Base-by-base conservation (phyloP, 2,113 vertebrate species). In the Suricata suricatta region DNA sequence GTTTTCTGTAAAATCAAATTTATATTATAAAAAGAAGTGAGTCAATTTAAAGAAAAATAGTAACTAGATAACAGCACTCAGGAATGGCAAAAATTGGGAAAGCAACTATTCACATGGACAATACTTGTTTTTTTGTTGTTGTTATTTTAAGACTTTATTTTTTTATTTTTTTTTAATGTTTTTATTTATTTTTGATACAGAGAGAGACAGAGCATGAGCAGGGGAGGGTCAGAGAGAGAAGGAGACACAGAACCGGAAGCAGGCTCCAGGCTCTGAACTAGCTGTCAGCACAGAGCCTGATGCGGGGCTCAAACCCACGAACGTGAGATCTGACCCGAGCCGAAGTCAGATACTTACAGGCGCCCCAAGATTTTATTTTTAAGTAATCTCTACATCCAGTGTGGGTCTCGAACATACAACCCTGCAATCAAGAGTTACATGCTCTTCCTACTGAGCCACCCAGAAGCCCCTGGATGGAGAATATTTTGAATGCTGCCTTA, bases 11-110 rank as follows among this genome's bases (percentile, higher is more conserved):
- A 19, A 87, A 94, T 69, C 29, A 94, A 52, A 86, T 47, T 76
- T 57, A 64, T 47, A 31, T 81, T 87, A 79, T 87, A 81, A 64
- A 80, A 90, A 77, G 31, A 68, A 89, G n/a, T 63, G 54, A 74
- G 17, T n/a, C n/a, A 6, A 85, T 64, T 87, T 80, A 86, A 92
- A 87, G 76, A 92, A 97, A 87, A 72, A 88, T 79, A 54, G 64
- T 44, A 79, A 68, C 27, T 57, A 82, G 47, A 19, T 66, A 79
- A 88, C 27, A 93, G n/a, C 84, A 69, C 2, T 77, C 6, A 60
- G 57, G 41, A 90, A 79, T 38, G 94, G 52, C 31, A 95, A 93
- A 81, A 88, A 44, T 5, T 63, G 29, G 41, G 54, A 80, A 88
- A 83, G 63, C 15, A 31, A 44, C 4, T 68, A 71, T 21, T 38